Base-by-base conservation (phyloP, 2,113 vertebrate species). In the Anolis sagrei region DNA sequence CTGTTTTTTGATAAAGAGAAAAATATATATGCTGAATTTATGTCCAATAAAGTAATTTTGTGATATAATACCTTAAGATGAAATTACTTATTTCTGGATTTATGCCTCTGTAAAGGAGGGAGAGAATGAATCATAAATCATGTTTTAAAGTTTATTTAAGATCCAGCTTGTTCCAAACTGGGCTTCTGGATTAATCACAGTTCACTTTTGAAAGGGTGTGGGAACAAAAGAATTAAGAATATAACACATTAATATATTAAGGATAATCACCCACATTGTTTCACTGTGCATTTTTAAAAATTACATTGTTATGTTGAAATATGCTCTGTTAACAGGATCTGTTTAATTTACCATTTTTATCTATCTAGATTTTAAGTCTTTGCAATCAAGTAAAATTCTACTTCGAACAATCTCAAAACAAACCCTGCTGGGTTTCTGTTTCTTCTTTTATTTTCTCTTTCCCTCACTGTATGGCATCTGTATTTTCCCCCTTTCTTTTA, bases 381-480 rank as follows among this genome's bases (percentile, higher is more conserved):
- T 18, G 58, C 21, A 90, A 90, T 90, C 36, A 34, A 25, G 18
- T 68, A 83, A 64, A 90, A 76, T 82, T 58, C 16, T 73, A 68
- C 32, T 86, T 68, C 7, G 10, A 25, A 9, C 25, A 73, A 2
- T 18, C 7, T 89, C 80, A 83, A 81, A 83, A 16, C 82, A 83
- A 68, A 66, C 5, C 18, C 18, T 92, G 19, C 21, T 32, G 72
- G 51, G 79, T n/a, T 64, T 27, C 48, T 48, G 11, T 39, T 86
- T 85, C 74, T 72, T 32, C 29, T 18, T 87, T 4, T 62, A 16
- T 75, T 4, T 74, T 16, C 27, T 61, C 7, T 61, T 48, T 62
- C 66, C 73, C 16, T 75, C 29, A 14, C 49, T 79, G 34, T 36
- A 29, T 66, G 54, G 51, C 44, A 34, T 54, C 23, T 51, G n/a